Evolutionary conservation across 2,113 vertebrate genomes (phyloP).

Genomic region (Coturnix japonica): DNA sequence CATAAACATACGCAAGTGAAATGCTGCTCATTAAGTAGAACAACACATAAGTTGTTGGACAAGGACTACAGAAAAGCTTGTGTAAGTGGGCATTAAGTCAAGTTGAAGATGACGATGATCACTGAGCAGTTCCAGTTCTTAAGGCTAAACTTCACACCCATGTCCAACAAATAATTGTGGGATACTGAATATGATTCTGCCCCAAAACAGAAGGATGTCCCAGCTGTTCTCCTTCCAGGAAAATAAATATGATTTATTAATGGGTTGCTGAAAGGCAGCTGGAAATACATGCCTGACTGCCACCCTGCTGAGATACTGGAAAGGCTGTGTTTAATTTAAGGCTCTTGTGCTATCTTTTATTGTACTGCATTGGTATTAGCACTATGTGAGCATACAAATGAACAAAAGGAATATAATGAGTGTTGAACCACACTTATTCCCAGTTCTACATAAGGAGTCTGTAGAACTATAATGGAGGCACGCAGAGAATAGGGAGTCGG

Average conservation of each 20-base stretch:
- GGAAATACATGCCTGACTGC: constrained; percentile 58
- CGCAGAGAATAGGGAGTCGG: constrained; percentile 2
- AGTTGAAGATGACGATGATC: not conserved
- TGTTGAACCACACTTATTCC: constrained; percentile 54
- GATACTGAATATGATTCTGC: constrained; percentile 41
- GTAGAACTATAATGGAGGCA: not conserved
- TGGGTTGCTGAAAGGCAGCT: constrained; percentile 62
- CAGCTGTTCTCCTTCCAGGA: constrained; percentile 54
- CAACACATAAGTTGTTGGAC: not conserved
- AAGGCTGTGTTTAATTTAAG: constrained; percentile 53
- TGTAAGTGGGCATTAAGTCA: not conserved
- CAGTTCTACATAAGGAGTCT: constrained; percentile 36
- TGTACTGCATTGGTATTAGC: constrained; percentile 61
- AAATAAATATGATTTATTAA: constrained; percentile 61
- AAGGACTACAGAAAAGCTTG: not conserved
- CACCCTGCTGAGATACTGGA: constrained; percentile 63
- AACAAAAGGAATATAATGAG: constrained; percentile 58
- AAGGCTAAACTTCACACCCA: constrained; percentile 10
- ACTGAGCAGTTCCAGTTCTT: not conserved
- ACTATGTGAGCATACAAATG: constrained; percentile 41
- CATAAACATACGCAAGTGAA: not conserved
- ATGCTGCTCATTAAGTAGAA: not conserved
- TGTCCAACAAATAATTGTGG: constrained; percentile 49
- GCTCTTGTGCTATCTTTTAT: constrained; percentile 50
- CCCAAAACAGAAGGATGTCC: constrained; percentile 63